phyloP scores from a whole-genome alignment of 2,113 vertebrate genomes.

The Scalopus aquaticus region DNA sequence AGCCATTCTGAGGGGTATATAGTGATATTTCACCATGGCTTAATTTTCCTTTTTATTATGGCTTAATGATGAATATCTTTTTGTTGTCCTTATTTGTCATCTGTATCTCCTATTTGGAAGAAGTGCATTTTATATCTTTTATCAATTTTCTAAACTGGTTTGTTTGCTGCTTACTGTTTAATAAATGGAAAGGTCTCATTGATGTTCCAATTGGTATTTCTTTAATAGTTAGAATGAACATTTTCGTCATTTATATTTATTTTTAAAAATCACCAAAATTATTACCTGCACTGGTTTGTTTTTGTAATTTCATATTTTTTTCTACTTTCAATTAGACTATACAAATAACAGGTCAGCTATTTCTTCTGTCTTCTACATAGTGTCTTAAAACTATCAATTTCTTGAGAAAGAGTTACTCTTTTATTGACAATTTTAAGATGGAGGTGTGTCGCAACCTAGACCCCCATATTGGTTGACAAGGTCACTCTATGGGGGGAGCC shows the following conservation, averaged over 20 bases:
- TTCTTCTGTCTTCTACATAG: background rate
- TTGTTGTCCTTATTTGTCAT: background rate
- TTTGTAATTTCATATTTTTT: slow-evolving; percentile 30
- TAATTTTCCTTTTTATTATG: background rate
- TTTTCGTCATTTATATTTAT: background rate
- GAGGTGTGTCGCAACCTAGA: too few relatives aligned
- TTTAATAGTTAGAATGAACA: background rate
- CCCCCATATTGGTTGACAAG: too few relatives aligned
- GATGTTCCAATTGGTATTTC: background rate
- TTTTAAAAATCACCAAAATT: background rate
- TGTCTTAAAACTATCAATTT: background rate
- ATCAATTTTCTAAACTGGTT: background rate
- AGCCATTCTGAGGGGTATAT: background rate
- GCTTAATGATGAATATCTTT: background rate
- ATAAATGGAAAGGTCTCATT: background rate
- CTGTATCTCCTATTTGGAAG: background rate
- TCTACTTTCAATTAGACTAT: background rate
- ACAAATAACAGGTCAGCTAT: background rate
- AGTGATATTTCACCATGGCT: background rate
- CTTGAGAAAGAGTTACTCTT: slow-evolving; percentile 25
- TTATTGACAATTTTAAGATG: background rate
- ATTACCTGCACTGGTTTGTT: slow-evolving; percentile 24
- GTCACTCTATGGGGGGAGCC: too few relatives aligned
- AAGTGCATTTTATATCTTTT: slow-evolving; percentile 35
- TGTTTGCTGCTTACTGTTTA: slow-evolving; percentile 30